phyloP scores from a whole-genome alignment of 1,140 invertebrate species.

The Aporrectodea caliginosa region DNA sequence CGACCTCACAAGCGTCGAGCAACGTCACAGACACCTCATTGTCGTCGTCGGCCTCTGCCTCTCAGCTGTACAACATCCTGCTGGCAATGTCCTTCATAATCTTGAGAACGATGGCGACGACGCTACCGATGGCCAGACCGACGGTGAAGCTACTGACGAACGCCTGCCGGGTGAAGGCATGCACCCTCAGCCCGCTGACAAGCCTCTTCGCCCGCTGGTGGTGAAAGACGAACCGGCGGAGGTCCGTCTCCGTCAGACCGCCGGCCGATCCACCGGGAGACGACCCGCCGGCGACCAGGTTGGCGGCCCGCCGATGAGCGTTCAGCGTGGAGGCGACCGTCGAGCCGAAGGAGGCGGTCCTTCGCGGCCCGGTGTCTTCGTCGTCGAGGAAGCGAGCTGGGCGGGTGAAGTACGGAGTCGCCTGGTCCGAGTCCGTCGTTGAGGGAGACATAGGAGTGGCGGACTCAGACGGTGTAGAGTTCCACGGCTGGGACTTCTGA shows the following conservation, averaged over 20 bases:
- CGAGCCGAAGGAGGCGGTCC: not conserved
- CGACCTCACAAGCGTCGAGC: too few relatives aligned
- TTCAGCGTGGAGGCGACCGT: not conserved
- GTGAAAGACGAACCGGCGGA: not conserved
- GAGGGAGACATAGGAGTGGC: not conserved
- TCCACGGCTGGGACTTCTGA: not conserved
- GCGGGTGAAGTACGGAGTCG: not conserved
- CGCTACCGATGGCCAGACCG: not conserved
- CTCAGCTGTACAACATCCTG: not conserved
- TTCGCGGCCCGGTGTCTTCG: too few relatives aligned
- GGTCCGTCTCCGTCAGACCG: not conserved
- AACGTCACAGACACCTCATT: too few relatives aligned
- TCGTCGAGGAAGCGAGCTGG: not conserved
- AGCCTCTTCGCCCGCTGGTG: not conserved
- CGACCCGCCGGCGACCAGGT: not conserved
- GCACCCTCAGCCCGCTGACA: not conserved
- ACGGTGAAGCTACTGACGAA: not conserved
- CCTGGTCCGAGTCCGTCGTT: not conserved
- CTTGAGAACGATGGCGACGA: not conserved
- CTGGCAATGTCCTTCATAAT: not conserved
- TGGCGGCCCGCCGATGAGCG: not conserved
- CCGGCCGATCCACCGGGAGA: not conserved
- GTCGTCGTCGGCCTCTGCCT: too few relatives aligned
- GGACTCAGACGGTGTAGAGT: too few relatives aligned
- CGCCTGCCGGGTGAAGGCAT: not conserved